Base-by-base conservation (phyloP, 2,797 vertebrate genomes). In the Aldrovandia affinis region DNA sequence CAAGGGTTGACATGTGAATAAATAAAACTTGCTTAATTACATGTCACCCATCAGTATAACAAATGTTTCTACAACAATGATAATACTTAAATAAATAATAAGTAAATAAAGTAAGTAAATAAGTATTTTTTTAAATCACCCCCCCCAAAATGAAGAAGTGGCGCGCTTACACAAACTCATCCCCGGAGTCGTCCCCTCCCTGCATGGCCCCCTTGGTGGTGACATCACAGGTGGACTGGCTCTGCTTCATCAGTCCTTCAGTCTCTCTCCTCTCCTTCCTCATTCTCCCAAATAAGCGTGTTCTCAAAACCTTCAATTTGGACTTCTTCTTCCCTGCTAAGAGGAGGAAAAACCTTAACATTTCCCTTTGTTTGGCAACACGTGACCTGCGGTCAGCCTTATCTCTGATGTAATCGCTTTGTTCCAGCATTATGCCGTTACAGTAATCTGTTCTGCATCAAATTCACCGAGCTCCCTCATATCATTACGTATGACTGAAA, bases 221-320 rank as follows among this genome's bases (percentile, higher is more conserved):
- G 9, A 96, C 93, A 88, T 97, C 96, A 6, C 91, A 93, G 9
- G 94, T 89, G 0, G 93, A 96, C 84, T 95, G 95, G 80, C 91
- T 96, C 78, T 93, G 90, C 86, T 96, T 97, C 92, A 95, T 83
- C 39, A 75, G 78, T 83, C 93, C 85, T 83, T 92, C 88, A 0
- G 89, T 85, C 22, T 96, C 96, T 86, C 97, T 97, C 87, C 95
- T 96, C n/a, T n/a, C n/a, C n/a, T n/a, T n/a, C 90, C 96, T 97
- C 91, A 96, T 96, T 88, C 95, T 96, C 50, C 93, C 96, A 87
- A 97, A 97, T 86, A 97, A 93, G 81, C 96, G 96, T 0, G 81
- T 88, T 88, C 96, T 97, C 84, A 97, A 94, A 2, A 95, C 93
- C 89, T 96, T 97, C 86, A 97, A 97, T 84, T 95, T 96, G 0